Percentiles rank a stretch among this genome's conserved stretches.
Evolutionary conservation across 2,888 invertebrate species (phyloP).

Genomic region (Protula sp.): DNA sequence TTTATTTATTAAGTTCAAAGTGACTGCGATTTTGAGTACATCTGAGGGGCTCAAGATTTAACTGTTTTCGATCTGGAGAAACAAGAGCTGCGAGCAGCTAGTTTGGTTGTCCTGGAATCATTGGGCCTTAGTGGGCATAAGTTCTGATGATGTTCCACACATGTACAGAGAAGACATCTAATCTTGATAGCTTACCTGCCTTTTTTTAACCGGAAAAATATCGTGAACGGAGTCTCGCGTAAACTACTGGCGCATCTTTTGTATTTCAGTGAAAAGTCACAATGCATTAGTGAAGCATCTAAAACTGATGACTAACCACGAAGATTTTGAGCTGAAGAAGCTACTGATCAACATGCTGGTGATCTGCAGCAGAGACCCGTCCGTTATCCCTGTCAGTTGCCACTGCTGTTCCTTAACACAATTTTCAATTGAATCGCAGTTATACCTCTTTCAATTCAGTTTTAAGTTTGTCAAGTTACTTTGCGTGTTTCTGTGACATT

Average conservation of each 20-base stretch:
- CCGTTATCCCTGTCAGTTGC: slow-evolving; percentile 40
- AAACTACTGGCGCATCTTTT: too few species aligned
- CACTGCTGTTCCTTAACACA: not conserved
- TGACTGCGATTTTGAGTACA: too few species aligned
- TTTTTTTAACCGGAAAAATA: too few species aligned
- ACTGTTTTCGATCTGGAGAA: too few species aligned
- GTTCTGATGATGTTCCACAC: too few species aligned
- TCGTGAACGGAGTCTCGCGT: too few species aligned
- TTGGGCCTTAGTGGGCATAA: too few species aligned
- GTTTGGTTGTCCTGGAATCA: too few species aligned
- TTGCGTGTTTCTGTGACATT: not conserved
- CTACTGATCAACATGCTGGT: slow-evolving; percentile 48
- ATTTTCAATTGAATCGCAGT: not conserved
- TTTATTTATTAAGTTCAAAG: not conserved
- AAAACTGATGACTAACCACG: slow-evolving; percentile 45
- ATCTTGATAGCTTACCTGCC: too few species aligned
- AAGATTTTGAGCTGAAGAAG: slow-evolving; percentile 54
- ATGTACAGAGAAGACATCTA: too few species aligned
- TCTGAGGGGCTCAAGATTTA: too few species aligned
- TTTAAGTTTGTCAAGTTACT: not conserved
- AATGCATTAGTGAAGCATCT: slow-evolving; percentile 49
- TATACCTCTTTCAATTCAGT: not conserved
- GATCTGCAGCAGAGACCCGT: slow-evolving; percentile 40
- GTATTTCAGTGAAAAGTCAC: slow-evolving; percentile 50
- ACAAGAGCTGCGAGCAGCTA: too few species aligned